Evolutionary conservation across 2,797 vertebrate species (phyloP), one percentile per base, ranked within the genome.

Genomic region (Zalophus californianus): DNA sequence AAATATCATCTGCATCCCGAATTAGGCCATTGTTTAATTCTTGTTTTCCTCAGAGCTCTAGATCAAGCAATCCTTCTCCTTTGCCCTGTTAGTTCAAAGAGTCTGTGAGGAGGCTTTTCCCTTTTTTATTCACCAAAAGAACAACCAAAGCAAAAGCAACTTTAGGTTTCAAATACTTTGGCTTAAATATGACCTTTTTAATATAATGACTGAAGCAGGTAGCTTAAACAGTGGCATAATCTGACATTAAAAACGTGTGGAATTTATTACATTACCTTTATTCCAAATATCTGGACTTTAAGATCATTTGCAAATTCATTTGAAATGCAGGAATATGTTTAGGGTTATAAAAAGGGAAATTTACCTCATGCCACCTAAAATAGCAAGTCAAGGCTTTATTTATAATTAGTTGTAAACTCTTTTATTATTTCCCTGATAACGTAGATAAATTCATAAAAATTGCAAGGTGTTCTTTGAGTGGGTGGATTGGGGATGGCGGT

Each of bases 1-100:
- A 98, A 98, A 97, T 98, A 96, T 97, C 97, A 98, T 98, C 97
- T 97, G 98, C 97, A 98, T 97, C 97, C 97, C 41, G 93, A 97
- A 98, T 98, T 97, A 97, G 97, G 96, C 78, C 73, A 96, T 90
- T 90, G 95, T 97, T 98, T 97, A 96, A 98, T 96, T 98, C 66
- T 96, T 92, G 95, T 96, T 98, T 98, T 96, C 77, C 5, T 91
- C 86, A 96, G 90, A 89, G 77, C 90, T 97, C 96, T 97, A 98
- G 97, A 97, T 89, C 94, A 97, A 97, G 93, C 88, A 95, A 98
- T 97, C 90, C 97, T 97, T 96, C 86, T 95, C 93, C 97, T 96
- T 95, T 92, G 78, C 96, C 91, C 56, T 91, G 82, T 56, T 85
- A 94, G 13, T 96, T 97, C 95, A 96, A 90, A 91, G 16, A 91